These are phyloP conservation scores for Isurus oxyrinchus DNA, from an alignment of 2,113 vertebrate species.

Conservation along the genomic window DNA sequence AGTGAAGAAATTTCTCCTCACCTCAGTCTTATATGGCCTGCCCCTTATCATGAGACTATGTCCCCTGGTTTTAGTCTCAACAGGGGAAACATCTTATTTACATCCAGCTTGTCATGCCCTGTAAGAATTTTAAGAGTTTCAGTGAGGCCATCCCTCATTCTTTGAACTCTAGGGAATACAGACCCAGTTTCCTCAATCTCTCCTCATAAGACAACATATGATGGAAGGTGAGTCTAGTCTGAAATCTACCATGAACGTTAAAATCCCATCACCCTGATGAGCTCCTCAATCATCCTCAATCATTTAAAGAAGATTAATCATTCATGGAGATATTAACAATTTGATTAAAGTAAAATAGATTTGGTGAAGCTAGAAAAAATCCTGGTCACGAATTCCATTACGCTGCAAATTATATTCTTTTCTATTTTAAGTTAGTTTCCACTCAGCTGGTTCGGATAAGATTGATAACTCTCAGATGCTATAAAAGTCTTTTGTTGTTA, in stretches of 20 bases:
- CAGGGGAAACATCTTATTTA: too few relatives aligned
- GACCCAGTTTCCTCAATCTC: too few relatives aligned
- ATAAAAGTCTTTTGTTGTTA: background rate
- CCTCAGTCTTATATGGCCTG: too few relatives aligned
- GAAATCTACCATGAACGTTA: background rate
- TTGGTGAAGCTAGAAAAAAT: background rate
- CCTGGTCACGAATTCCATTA: slow-evolving; percentile 31
- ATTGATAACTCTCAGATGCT: background rate
- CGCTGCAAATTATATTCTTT: background rate
- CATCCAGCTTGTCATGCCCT: too few relatives aligned
- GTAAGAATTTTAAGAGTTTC: too few relatives aligned
- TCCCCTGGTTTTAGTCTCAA: too few relatives aligned
- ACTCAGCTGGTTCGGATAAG: background rate
- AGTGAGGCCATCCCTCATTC: too few relatives aligned
- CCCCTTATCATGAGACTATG: too few relatives aligned
- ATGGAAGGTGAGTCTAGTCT: background rate
- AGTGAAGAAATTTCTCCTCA: too few relatives aligned
- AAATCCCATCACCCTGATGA: background rate
- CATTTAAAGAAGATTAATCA: slow-evolving; percentile 1
- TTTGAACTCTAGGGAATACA: too few relatives aligned
- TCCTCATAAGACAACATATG: background rate
- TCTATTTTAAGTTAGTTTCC: slow-evolving; percentile 27
- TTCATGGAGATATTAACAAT: slow-evolving; percentile 18
- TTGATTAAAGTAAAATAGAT: slow-evolving; percentile 32
- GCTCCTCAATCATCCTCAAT: background rate